phyloP scores from a whole-genome alignment of 1,140 invertebrate species.

The Drosophila subpulchrella region DNA sequence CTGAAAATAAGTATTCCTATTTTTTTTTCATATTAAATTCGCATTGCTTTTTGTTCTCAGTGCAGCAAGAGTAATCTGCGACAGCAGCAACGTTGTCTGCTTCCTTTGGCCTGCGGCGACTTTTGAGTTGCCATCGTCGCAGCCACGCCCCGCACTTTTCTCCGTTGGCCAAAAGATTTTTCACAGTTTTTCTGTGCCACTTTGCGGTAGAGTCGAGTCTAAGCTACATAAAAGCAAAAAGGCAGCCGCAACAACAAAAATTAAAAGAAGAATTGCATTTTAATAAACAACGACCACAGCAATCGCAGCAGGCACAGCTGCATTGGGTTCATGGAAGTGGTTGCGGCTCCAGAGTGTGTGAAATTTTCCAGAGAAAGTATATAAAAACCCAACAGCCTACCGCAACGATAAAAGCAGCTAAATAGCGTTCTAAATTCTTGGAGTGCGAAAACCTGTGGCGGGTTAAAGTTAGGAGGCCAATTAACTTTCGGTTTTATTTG shows the following conservation, averaged over 20 bases:
- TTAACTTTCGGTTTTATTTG: slow-evolving; percentile 65
- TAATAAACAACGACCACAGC: slow-evolving; percentile 66
- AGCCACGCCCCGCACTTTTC: slow-evolving; percentile 66
- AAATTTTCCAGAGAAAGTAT: slow-evolving; percentile 74
- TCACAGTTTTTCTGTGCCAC: slow-evolving; percentile 64
- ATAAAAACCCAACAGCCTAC: slow-evolving; percentile 40
- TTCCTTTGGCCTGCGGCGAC: slow-evolving; percentile 8
- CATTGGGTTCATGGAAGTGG: slow-evolving; percentile 20
- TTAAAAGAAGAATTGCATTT: slow-evolving; percentile 67
- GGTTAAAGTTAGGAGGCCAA: slow-evolving; percentile 42
- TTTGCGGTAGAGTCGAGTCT: slow-evolving; percentile 44
- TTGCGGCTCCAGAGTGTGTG: slow-evolving; percentile 54
- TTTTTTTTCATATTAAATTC: neutral
- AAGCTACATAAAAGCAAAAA: slow-evolving; percentile 49
- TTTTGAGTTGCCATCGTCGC: slow-evolving; percentile 9
- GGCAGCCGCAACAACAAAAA: slow-evolving; percentile 29
- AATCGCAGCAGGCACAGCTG: slow-evolving; percentile 29
- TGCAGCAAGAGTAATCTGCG: slow-evolving; percentile 8
- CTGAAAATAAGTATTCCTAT: neutral
- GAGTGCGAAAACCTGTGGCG: slow-evolving; percentile 34
- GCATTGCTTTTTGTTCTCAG: neutral
- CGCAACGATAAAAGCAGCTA: slow-evolving; percentile 18
- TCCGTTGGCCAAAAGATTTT: slow-evolving; percentile 40
- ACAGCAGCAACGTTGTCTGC: slow-evolving; percentile 31
- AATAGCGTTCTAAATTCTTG: slow-evolving; percentile 41